A percentile compares a stretch with the other conserved stretches of the same genome.
phyloP scores from a whole-genome alignment of 2,113 vertebrate species.

The Bubo bubo region DNA sequence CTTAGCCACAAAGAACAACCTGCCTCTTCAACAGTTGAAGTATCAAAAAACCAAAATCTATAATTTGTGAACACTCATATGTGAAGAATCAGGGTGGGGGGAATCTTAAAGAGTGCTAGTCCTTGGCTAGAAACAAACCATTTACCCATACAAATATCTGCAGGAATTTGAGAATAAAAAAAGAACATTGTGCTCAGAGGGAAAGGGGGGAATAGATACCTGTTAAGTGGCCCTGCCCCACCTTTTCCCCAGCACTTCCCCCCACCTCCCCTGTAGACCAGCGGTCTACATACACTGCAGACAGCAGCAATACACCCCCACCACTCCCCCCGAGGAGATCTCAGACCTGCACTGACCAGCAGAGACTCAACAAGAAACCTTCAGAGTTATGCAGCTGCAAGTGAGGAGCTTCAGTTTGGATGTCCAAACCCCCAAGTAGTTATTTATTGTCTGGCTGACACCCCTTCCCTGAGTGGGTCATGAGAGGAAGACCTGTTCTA shows the following conservation, averaged over 20 bases:
- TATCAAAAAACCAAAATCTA: background rate
- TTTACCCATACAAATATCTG: background rate
- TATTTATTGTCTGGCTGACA: background rate
- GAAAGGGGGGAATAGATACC: background rate
- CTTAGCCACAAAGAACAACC: background rate
- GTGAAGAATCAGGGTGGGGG: background rate
- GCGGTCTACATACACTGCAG: rapidly evolving
- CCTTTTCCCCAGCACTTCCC: background rate
- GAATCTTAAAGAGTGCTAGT: background rate
- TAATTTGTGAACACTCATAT: background rate
- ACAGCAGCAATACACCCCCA: rapidly evolving
- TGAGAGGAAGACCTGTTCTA: background rate
- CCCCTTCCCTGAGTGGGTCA: background rate
- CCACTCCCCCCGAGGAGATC: background rate
- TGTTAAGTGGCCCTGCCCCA: background rate
- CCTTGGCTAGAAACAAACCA: background rate
- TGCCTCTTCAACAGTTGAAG: background rate
- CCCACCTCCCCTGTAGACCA: background rate
- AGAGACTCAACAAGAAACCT: background rate
- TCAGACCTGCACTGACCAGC: background rate
- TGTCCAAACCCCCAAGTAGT: background rate
- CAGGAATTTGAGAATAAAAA: background rate
- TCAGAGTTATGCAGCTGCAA: background rate
- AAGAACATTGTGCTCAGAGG: background rate
- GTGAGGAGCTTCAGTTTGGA: background rate